Evolutionary conservation across 2,888 invertebrate species (phyloP).

Genomic region (Tupiocoris notatus): DNA sequence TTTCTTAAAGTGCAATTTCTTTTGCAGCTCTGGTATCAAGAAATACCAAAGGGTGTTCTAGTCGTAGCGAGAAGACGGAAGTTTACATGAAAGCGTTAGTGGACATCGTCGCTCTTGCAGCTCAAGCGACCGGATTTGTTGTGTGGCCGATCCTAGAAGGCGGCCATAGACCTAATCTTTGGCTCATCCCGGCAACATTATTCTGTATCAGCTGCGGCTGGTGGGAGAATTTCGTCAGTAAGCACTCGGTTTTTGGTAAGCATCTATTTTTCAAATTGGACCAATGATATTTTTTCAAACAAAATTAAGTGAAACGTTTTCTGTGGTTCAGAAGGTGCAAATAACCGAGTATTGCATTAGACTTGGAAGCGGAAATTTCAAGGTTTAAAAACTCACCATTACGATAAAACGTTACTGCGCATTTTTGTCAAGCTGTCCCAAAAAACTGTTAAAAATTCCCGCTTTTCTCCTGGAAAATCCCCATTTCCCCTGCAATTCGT

Average conservation of each 20-base stretch:
- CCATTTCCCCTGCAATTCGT: too few relatives aligned
- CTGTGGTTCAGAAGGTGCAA: too few relatives aligned
- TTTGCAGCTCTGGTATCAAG: constrained; percentile 74
- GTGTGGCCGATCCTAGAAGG: constrained; percentile 86
- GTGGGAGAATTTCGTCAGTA: constrained; percentile 97
- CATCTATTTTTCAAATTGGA: neutral
- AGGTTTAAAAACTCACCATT: too few relatives aligned
- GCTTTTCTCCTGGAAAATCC: too few relatives aligned
- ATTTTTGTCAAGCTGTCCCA: neutral
- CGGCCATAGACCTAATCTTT: constrained; percentile 64
- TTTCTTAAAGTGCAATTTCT: too few relatives aligned
- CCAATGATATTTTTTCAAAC: too few relatives aligned
- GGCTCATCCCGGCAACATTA: constrained; percentile 83
- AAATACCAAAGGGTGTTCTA: constrained; percentile 66
- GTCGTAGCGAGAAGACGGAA: constrained; percentile 51
- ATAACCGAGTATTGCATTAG: too few relatives aligned
- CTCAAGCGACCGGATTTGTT: constrained; percentile 87
- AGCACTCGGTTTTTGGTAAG: constrained; percentile 76
- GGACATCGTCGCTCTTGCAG: constrained; percentile 80
- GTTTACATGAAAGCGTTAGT: constrained; percentile 65
- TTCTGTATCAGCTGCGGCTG: constrained; percentile 87
- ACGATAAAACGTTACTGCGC: too few relatives aligned
- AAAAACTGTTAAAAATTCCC: neutral
- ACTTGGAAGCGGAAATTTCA: too few relatives aligned
- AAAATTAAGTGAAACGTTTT: too few relatives aligned